phyloP scores from a whole-genome alignment of 2,888 invertebrate genomes.

The Drosophila kuntzei region DNA sequence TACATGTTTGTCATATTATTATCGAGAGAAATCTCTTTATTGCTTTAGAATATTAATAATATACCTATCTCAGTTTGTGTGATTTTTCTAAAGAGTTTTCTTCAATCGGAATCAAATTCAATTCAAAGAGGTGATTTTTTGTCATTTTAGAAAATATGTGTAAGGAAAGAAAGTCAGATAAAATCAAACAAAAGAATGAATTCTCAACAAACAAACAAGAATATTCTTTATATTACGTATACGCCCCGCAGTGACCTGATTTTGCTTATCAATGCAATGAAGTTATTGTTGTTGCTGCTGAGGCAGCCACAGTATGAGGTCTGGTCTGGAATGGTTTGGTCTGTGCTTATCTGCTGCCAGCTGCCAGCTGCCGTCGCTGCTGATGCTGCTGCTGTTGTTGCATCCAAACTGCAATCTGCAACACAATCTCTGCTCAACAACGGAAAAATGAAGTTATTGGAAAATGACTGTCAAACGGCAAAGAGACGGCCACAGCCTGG shows the following conservation, averaged over 20 bases:
- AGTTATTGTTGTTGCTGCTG: constrained; percentile 42
- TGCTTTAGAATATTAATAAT: constrained; percentile 2
- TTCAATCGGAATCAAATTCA: constrained; percentile 1
- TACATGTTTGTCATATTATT: too few relatives aligned
- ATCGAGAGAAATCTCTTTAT: neutral
- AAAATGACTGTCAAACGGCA: constrained; percentile 72
- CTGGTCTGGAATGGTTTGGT: constrained; percentile 11
- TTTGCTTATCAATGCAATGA: constrained; percentile 75
- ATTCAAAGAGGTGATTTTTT: constrained; percentile 9
- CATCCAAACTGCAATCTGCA: constrained; percentile 74
- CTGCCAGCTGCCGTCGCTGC: constrained; percentile 47
- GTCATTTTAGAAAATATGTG: constrained; percentile 3
- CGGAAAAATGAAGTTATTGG: constrained; percentile 79
- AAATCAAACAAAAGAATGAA: constrained; percentile 45
- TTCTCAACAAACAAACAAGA: constrained; percentile 35
- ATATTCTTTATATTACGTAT: constrained; percentile 54
- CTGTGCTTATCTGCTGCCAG: constrained; percentile 49
- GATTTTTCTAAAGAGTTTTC: neutral
- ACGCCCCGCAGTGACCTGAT: constrained; percentile 67
- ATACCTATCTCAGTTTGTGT: neutral
- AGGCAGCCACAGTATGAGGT: constrained; percentile 45
- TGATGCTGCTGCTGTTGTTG: constrained; percentile 61
- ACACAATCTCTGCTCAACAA: constrained; percentile 81
- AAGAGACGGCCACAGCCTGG: constrained; percentile 28
- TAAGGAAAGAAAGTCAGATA: constrained; percentile 20